phyloP scores from a whole-genome alignment of 2,888 invertebrate genomes.

The Dioctria rufipes region DNA sequence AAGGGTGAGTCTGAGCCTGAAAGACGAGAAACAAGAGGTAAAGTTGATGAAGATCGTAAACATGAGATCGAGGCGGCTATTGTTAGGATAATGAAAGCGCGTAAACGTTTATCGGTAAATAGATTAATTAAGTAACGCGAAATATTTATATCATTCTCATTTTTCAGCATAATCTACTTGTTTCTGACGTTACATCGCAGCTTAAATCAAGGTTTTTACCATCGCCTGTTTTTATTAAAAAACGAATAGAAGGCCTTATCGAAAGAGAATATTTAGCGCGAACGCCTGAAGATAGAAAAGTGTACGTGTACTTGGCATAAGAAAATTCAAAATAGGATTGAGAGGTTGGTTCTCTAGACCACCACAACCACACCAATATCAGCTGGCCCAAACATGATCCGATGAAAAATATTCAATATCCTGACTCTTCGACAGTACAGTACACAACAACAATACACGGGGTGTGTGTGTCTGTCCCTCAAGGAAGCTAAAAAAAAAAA shows the following conservation, averaged over 20 bases:
- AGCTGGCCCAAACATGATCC: not conserved
- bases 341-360: too few species aligned
- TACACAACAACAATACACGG: not conserved
- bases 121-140: not conserved
- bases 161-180: constrained; percentile 89
- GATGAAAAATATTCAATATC: not conserved
- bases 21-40: constrained; percentile 96
- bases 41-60: constrained; percentile 98
- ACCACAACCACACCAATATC: not conserved
- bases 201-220: constrained; percentile 97
- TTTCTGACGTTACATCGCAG: constrained; percentile 98
- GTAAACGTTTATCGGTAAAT: constrained; percentile 91
- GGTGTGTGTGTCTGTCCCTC: not conserved
- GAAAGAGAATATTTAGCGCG: constrained; percentile 99
- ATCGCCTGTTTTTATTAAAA: constrained; percentile 98
- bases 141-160: not conserved
- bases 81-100: constrained; percentile 97
- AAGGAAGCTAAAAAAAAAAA: constrained; percentile 25
- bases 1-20: constrained; percentile 99
- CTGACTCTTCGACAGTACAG: constrained; percentile 17
- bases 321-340: constrained; percentile 60
- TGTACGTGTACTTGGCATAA: constrained; percentile 96
- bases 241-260: constrained; percentile 98
- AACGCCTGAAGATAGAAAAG: constrained; percentile 96
- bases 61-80: constrained; percentile 99